These are phyloP conservation scores for Enteromius unitaeniatus DNA, from an alignment of 2,797 vertebrate genomes.

Conservation along the genomic window DNA sequence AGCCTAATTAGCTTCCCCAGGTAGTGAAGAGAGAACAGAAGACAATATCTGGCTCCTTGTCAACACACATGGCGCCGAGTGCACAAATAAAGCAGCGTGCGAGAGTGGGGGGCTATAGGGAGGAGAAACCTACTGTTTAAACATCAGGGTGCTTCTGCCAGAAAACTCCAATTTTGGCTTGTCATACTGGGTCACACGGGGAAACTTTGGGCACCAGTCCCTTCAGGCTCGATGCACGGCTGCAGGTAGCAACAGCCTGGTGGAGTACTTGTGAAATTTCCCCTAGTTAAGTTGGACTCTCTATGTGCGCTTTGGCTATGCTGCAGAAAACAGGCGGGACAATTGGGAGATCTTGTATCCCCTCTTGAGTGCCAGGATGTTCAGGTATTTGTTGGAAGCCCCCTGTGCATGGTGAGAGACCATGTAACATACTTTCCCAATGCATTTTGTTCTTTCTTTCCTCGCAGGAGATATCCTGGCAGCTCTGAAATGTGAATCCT, in stretches of 20 bases:
- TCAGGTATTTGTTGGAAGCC: constrained; percentile 27
- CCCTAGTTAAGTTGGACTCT: constrained; percentile 33
- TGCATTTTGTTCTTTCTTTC: constrained; percentile 21
- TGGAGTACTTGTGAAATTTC: constrained; percentile 36
- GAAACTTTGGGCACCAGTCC: constrained; percentile 26
- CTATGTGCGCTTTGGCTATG: constrained; percentile 26
- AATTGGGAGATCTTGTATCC: constrained; percentile 21
- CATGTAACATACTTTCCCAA: constrained; percentile 3
- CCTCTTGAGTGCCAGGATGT: constrained; percentile 47
- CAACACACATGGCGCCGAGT: constrained; percentile 47
- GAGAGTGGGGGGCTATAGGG: constrained; percentile 37
- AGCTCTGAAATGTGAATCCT: constrained; percentile 15
- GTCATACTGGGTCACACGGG: constrained; percentile 31
- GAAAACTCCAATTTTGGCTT: constrained; percentile 48
- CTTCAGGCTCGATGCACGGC: constrained; percentile 38
- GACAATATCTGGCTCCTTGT: constrained; percentile 52
- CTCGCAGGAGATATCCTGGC: constrained; percentile 10
- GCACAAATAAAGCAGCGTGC: constrained; percentile 47
- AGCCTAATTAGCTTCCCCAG: constrained; percentile 61
- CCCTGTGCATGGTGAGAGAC: not conserved
- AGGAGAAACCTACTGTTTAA: constrained; percentile 51
- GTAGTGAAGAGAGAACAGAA: constrained; percentile 48
- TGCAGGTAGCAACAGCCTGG: constrained; percentile 38
- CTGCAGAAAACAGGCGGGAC: constrained; percentile 17
- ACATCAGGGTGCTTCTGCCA: constrained; percentile 47